phyloP scores from a whole-genome alignment of 2,888 invertebrate genomes.

The Sphaerophoria rueppellii region DNA sequence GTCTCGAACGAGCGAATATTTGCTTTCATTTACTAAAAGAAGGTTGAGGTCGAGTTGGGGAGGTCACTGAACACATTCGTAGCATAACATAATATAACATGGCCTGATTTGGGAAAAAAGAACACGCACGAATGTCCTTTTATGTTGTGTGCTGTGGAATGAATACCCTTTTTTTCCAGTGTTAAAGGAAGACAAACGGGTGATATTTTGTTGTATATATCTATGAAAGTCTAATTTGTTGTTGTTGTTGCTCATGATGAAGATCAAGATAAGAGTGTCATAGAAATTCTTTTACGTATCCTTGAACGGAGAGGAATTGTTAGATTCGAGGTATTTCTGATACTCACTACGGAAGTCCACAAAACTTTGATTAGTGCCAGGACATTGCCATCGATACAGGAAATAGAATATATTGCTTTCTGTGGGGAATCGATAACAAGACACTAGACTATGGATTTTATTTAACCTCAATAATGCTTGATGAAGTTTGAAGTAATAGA shows the following conservation, averaged over 20 bases:
- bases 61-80: conserved; percentile 9
- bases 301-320: neutral
- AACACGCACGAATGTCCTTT: conserved; percentile 24
- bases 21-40: conserved; percentile 19
- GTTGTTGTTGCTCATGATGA: neutral
- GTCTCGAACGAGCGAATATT: conserved; percentile 28
- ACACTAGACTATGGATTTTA: neutral
- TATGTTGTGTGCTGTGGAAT: neutral
- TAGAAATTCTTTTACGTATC: conserved; percentile 4
- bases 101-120: neutral
- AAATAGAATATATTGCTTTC: conserved; percentile 8
- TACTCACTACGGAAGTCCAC: conserved; percentile 2
- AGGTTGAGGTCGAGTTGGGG: conserved; percentile 19
- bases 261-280: neutral
- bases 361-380: conserved; percentile 18
- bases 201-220: neutral
- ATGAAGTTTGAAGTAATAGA: neutral
- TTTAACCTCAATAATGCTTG: neutral
- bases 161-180: conserved; percentile 22
- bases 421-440: neutral
- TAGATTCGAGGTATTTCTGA: conserved; percentile 23
- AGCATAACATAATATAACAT: neutral
- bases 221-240: neutral
- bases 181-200: neutral
- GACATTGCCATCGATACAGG: conserved; percentile 26